phyloP scores from a whole-genome alignment of 1,140 invertebrate genomes.

The Calephelis nemesis region DNA sequence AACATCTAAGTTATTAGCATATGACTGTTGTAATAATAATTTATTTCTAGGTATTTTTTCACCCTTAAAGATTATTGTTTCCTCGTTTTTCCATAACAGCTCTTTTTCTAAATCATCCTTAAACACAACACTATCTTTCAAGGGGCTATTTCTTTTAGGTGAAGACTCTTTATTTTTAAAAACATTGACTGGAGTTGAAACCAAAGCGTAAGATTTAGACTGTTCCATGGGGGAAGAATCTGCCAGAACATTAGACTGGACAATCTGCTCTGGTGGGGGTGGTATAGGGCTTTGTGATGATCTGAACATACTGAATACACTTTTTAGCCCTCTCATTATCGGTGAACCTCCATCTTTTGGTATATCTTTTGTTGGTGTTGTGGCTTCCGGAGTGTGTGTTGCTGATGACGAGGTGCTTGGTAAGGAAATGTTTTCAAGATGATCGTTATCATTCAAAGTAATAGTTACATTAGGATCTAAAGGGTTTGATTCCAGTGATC shows the following conservation, averaged over 20 bases:
- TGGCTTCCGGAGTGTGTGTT: constrained; percentile 59
- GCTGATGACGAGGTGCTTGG: constrained; percentile 60
- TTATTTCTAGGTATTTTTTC: constrained; percentile 67
- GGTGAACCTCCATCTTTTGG: constrained; percentile 56
- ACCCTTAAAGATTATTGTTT: constrained; percentile 59
- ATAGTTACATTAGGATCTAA: constrained; percentile 43
- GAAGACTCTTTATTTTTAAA: constrained; percentile 40
- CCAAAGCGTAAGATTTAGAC: not conserved
- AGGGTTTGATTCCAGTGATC: constrained; percentile 34
- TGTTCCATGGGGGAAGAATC: not conserved
- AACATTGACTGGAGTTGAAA: constrained; percentile 54
- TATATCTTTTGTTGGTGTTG: constrained; percentile 65
- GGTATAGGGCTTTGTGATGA: constrained; percentile 66
- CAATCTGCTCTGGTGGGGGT: constrained; percentile 26
- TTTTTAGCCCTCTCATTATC: constrained; percentile 65
- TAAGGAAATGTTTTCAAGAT: constrained; percentile 53
- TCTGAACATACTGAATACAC: constrained; percentile 68
- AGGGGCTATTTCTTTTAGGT: constrained; percentile 53
- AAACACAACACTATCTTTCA: constrained; percentile 62
- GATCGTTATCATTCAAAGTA: constrained; percentile 44
- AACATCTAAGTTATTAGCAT: constrained; percentile 16
- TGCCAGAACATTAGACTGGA: constrained; percentile 7
- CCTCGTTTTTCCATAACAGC: constrained; percentile 68
- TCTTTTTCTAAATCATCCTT: constrained; percentile 66
- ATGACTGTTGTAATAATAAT: constrained; percentile 44